Evolutionary conservation across 2,888 invertebrate species (phyloP), one percentile per base, ranked within the genome.

Genomic region (Homarus gammarus): DNA sequence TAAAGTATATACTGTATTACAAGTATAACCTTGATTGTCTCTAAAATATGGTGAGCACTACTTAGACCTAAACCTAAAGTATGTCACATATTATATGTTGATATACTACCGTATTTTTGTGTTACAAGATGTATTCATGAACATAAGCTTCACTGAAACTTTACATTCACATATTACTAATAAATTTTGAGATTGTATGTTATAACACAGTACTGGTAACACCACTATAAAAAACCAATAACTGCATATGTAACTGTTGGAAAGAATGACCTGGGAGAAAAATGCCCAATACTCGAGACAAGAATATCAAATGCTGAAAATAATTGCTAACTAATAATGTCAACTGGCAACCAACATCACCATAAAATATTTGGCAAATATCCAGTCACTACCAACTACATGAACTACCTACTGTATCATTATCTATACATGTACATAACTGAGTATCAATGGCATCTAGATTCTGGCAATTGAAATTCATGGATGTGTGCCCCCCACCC

Each of bases 311-410:
- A 27, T 64, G 56, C 56, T 56, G 22, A 12, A 56, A 56, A 56
- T 18, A 56, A 56, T 56, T 18, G 22, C 22, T 56, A 56, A 56
- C 56, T 15, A 49, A 49, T 12, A 49, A 49, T 49, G 49, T 49
- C 49, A 49, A 49, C 49, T 49, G 49, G 49, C 49, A 49, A 49
- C 49, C 49, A 49, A 12, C 49, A 49, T 49, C 49, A 49, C 49
- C 56, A 56, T 56, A 56, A 56, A 56, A 56, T 56, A 56, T 56
- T 56, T 56, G 64, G n/a, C 64, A 64, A 64, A 64, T 8, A 64
- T 64, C 27, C 56, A 56, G 64, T 64, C 12, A 64, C 27, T n/a
- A 64, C 64, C 27, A 27, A 64, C 64, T 64, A 64, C 27, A 64
- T 18, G 22, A 18, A 56, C 56, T 56, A 56, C 64, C 12, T 15